Evolutionary conservation across 2,113 vertebrate genomes (phyloP), one percentile per base, ranked within the genome.

Genomic region (Sterna hirundo): DNA sequence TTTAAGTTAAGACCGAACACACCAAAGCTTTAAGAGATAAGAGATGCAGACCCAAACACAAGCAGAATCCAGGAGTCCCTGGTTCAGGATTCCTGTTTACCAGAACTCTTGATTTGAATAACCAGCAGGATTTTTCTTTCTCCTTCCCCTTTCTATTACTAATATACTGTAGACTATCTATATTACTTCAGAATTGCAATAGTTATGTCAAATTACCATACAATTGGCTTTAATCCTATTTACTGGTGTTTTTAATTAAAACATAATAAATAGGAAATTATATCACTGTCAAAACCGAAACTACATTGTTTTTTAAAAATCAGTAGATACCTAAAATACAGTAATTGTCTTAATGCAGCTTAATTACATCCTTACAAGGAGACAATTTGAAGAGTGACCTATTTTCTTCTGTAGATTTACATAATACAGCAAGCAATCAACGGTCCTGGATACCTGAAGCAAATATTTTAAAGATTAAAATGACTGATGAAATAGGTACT

Each of bases 391-490:
- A 85, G 86, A 90, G 78, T 97, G 97, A 97, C 96, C 97, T 95
- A 95, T 97, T 97, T 97, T 97, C 86, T 96, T 84, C 91, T 82
- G 22, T 82, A 90, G 88, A 96, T 96, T 98, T 96, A 94, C 90
- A 97, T 95, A 96, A 90, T 78, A 93, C 79, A 94, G 51, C 58
- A 95, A 96, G 86, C 72, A 96, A 95, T 91, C 84, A 96, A 55
- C 2, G 1, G 86, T 84, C 80, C 94, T 72, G 86, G 77, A 86
- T 93, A 91, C 65, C 86, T 68, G 49, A 61, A 94, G 64, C 68
- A 80, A 96, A 93, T 85, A 92, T 93, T 94, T 93, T 93, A 93
- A 95, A 96, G 74, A 95, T 90, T 90, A 95, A 97, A 97, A 97
- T 92, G 47, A 80, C 46, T 88, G 64, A 94, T 84, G 69, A 95